These are phyloP conservation scores for Lutjanus argentimaculatus DNA, from an alignment of 2,797 vertebrate genomes.

Conservation along the genomic window DNA sequence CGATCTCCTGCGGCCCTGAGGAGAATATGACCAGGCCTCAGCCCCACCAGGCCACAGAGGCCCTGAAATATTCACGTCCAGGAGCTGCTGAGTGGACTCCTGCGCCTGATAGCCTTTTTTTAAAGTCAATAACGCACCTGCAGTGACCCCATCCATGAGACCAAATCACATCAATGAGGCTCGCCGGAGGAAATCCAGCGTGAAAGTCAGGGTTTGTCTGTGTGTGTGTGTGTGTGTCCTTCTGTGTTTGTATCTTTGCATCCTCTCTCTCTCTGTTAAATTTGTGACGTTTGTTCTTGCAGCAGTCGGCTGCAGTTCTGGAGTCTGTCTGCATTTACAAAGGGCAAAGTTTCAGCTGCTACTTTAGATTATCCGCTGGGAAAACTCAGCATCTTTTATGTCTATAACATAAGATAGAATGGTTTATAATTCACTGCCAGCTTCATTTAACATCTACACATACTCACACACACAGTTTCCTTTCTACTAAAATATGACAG, in stretches of 20 bases:
- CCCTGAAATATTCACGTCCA: conserved; percentile 70
- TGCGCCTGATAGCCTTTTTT: conserved; percentile 37
- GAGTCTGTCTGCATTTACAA: conserved; percentile 22
- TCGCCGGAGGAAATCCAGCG: conserved; percentile 33
- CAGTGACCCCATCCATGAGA: conserved; percentile 49
- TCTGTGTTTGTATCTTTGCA: conserved; percentile 13
- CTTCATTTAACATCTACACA: conserved; percentile 33
- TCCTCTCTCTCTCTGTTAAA: conserved; percentile 21
- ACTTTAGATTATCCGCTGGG: conserved; percentile 21
- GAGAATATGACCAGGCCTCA: conserved; percentile 56
- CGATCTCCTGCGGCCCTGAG: conserved; percentile 50
- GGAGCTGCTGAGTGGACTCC: conserved; percentile 57
- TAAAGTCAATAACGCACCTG: conserved; percentile 63
- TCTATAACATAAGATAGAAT: conserved; percentile 32
- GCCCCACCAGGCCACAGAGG: conserved; percentile 49
- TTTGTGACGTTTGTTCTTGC: conserved; percentile 1
- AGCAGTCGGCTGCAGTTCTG: conserved; percentile 20
- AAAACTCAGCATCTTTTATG: conserved; percentile 46
- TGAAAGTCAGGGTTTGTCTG: conserved; percentile 1
- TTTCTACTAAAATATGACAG: conserved; percentile 41
- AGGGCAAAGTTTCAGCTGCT: conserved; percentile 24
- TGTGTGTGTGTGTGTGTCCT: background rate
- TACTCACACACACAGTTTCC: background rate
- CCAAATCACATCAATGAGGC: conserved; percentile 49
- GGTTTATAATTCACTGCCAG: conserved; percentile 40